These are phyloP conservation scores for Leptinotarsa undecemlineata DNA, from an alignment of 1,140 invertebrate genomes.

Conservation along the genomic window DNA sequence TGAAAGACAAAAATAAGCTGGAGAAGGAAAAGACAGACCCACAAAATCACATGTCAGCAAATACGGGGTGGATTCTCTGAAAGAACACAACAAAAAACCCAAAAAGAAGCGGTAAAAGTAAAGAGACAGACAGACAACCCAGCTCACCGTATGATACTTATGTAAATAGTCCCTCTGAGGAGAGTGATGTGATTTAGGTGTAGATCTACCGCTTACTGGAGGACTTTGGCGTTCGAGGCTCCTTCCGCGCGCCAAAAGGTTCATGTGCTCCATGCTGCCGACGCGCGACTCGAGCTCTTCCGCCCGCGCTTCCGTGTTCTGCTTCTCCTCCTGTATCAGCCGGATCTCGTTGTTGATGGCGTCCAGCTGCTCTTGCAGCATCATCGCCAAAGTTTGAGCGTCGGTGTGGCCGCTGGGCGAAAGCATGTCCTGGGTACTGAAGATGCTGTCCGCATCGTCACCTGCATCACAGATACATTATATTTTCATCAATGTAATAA, in stretches of 20 bases:
- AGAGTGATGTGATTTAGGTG: conserved; percentile 76
- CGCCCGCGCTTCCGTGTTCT: conserved; percentile 93
- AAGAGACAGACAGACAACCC: conserved; percentile 34
- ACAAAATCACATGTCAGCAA: neutral
- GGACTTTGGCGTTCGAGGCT: conserved; percentile 76
- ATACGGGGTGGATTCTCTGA: conserved; percentile 23
- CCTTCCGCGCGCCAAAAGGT: conserved; percentile 77
- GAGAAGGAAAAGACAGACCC: no score
- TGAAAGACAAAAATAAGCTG: no score
- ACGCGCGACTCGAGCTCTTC: conserved; percentile 97
- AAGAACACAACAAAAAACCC: conserved; percentile 28
- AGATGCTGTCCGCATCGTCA: conserved; percentile 76
- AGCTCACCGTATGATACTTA: conserved; percentile 81
- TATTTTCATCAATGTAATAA: no score
- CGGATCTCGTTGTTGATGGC: conserved; percentile 99
- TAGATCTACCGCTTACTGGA: conserved; percentile 78
- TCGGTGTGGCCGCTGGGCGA: conserved; percentile 79
- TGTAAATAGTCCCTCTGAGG: conserved; percentile 79
- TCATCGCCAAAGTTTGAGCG: conserved; percentile 95
- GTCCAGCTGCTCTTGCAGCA: conserved; percentile 98
- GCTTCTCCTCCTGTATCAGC: conserved; percentile 98
- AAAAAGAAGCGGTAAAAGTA: conserved; percentile 24
- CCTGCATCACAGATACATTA: neutral
- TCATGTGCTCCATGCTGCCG: conserved; percentile 92
- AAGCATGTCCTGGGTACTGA: conserved; percentile 72